Percentiles rank a stretch among this genome's conserved stretches.
Evolutionary conservation across 2,113 vertebrate genomes (phyloP).

Genomic region (Mugil cephalus): DNA sequence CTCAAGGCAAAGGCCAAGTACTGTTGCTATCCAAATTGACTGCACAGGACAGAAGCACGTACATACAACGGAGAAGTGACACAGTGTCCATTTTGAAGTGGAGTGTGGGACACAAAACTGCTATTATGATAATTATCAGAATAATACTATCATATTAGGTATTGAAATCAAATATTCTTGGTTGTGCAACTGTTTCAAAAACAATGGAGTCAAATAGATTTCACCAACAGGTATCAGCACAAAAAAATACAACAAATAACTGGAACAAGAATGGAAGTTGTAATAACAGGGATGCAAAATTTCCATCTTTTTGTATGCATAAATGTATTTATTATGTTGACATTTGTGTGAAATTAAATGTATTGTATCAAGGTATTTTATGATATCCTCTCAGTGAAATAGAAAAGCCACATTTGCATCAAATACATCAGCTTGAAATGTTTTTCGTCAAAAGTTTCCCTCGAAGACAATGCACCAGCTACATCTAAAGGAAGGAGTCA

Average conservation of each 20-base stretch:
- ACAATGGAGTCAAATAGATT: not conserved
- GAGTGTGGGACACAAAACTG: not conserved
- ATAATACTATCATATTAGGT: not conserved
- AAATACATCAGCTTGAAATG: too few species aligned
- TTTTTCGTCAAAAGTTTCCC: too few species aligned
- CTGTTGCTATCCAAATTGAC: constrained; percentile 4
- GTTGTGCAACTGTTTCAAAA: not conserved
- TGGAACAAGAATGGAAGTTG: too few species aligned
- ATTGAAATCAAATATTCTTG: not conserved
- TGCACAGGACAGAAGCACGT: constrained; percentile 9
- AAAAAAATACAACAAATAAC: too few species aligned
- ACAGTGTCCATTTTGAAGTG: not conserved
- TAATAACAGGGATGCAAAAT: too few species aligned
- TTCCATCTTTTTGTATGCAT: too few species aligned
- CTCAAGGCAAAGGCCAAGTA: constrained; percentile 20
- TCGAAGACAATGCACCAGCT: not conserved
- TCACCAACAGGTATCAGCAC: too few species aligned
- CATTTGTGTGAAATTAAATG: too few species aligned
- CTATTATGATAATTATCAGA: not conserved
- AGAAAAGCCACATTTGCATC: too few species aligned
- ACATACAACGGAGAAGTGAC: not conserved
- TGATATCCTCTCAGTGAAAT: too few species aligned
- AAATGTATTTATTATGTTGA: too few species aligned
- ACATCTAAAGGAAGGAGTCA: not conserved
- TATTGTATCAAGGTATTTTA: too few species aligned